Evolutionary conservation across 2,888 invertebrate species (phyloP), one percentile per base, ranked within the genome.

Genomic region (Allygus modestus): DNA sequence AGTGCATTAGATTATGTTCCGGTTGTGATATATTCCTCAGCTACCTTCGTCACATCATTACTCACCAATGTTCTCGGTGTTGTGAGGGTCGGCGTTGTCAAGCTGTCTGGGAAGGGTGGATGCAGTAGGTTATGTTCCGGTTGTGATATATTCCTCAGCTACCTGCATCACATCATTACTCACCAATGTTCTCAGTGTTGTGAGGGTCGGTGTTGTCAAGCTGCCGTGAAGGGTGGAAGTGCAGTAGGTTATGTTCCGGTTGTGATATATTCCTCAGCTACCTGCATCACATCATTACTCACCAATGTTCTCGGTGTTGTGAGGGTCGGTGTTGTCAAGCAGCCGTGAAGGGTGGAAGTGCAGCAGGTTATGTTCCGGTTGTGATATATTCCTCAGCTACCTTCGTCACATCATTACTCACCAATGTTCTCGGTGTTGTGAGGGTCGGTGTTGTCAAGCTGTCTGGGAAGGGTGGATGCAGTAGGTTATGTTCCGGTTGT

Each of bases 191-290:
- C 9, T n/a, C 23, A 58, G 7, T 58, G 65, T 65, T 28, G 31
- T 28, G 54, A 65, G 28, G 28, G 28, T 65, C 26, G 28, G 31
- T 28, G 65, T 31, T 28, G 65, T 28, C 7, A 28, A 31, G 31
- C 65, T 28, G 31, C 17, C 28, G 0, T 15, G 65, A 28, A 31
- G 65, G 65, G 65, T 31, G 31, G 65, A 12, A 65, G 31, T 28
- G 65, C 65, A 65, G 65, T 28, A 65, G 65, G 65, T 65, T 65
- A 65, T 65, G 31, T 65, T 65, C 31, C 65, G 15, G 28, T 65
- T 65, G 65, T 65, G 65, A 31, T 65, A 9, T 65, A 5, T 28
- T 17, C 58, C 58, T 51, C 58, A 37, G 37, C n/a, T 37, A 37
- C 46, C 46, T 15, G 17, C 46, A 7, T 7, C 12, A 1, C 46